A percentile compares a stretch with the other conserved stretches of the same genome.
phyloP scores from a whole-genome alignment of 2,113 vertebrate genomes.

The Globicephala melas region DNA sequence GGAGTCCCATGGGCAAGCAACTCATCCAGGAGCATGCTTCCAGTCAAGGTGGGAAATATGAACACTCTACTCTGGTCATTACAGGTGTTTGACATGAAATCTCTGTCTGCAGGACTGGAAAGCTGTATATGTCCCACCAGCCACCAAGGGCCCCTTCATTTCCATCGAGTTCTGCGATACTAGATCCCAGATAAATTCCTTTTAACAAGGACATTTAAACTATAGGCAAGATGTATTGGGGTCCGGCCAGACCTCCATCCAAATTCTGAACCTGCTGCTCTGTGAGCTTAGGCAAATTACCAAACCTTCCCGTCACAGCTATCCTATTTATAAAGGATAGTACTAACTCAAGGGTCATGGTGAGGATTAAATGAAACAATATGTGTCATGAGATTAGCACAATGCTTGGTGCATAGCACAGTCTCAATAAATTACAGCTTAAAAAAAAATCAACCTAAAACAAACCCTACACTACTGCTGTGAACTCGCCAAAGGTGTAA shows the following conservation, averaged over 20 bases:
- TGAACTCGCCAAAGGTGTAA: not conserved
- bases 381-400: not conserved
- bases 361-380: not conserved
- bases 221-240: not conserved
- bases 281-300: not conserved
- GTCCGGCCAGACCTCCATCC: not conserved
- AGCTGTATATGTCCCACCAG: not conserved
- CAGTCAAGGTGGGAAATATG: not conserved
- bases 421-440: not conserved
- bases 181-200: not conserved
- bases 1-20: not conserved
- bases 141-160: not conserved
- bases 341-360: not conserved
- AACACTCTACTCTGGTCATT: not conserved
- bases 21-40: not conserved
- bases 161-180: not conserved
- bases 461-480: not conserved
- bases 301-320: not conserved
- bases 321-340: not conserved
- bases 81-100: not conserved
- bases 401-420: not conserved
- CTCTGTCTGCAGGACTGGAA: not conserved
- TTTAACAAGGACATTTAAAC: not conserved
- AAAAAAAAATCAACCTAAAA: not conserved
- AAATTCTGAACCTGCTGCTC: not conserved